Evolutionary conservation across 1,140 invertebrate species (phyloP), one percentile per base, ranked within the genome.

Genomic region (Drosophila bocki): DNA sequence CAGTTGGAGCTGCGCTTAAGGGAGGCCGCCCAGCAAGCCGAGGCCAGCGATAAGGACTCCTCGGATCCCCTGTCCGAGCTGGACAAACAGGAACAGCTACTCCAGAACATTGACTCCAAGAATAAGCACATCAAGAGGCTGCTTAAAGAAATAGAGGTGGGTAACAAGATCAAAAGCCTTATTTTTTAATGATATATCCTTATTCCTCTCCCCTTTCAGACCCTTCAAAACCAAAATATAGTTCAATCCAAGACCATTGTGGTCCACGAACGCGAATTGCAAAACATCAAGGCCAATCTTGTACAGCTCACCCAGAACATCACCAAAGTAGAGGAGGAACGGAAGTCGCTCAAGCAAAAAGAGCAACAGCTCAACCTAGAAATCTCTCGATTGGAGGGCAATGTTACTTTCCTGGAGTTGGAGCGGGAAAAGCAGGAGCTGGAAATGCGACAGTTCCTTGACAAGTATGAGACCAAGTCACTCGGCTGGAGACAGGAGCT

Each of bases 111-210:
- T 3, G 90, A 91, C 42, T 56, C 79, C 6, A 93, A 93, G 22
- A 93, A 93, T 56, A 93, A 92, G n/a, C 92, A 93, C 57, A 93
- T 93, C 11, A 93, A 93, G 48, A 75, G 92, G 7, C 57, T 93
- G 12, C 60, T 93, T 0, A 77, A 87, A 0, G 92, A 93, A 65
- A 93, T 92, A 19, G 92, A 93, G 68, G 92, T 93, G 42, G 57
- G 41, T n/a, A 3, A 39, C n/a, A 29, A 4, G 7, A 29, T 22
- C 32, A 11, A 12, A 13, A 3, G 3, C 3, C 4, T 26, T 8
- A n/a, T 4, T 9, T 50, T 13, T 6, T 6, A 15, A 29, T 26
- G 3, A 51, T 17, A n/a, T 7, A 33, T 19, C 4, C 12, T 7
- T 17, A 33, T 17, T 0, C 9, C 50, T n/a, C 19, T 1, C 17